phyloP scores from a whole-genome alignment of 2,888 invertebrate genomes.

The Drosophila planitibia region DNA sequence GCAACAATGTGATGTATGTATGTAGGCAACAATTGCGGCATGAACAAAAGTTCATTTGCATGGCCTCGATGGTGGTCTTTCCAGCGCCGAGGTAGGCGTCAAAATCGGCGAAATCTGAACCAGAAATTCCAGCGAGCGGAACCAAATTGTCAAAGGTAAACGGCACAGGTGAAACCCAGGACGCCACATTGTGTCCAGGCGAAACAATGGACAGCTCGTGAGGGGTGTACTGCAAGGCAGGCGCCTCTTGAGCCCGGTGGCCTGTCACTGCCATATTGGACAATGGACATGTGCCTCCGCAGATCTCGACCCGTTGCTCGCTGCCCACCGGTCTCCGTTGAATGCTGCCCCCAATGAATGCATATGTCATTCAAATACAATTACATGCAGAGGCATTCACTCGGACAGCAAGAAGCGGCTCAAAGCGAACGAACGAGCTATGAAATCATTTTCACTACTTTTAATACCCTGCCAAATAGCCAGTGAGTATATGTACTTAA shows the following conservation, averaged over 20 bases:
- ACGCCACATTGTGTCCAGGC: slow-evolving; percentile 61
- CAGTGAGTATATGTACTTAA: not conserved
- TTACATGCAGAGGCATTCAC: slow-evolving; percentile 67
- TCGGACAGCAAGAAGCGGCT: slow-evolving; percentile 20
- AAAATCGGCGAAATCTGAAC: slow-evolving; percentile 57
- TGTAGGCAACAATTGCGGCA: slow-evolving; percentile 31
- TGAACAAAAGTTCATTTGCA: slow-evolving; percentile 62
- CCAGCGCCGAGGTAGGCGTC: slow-evolving; percentile 59
- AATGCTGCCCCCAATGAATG: slow-evolving; percentile 23
- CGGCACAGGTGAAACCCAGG: slow-evolving; percentile 25
- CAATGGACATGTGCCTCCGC: slow-evolving; percentile 61
- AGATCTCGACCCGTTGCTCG: slow-evolving; percentile 1
- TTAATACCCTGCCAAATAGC: not conserved
- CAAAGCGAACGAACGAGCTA: slow-evolving; percentile 24
- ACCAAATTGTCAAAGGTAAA: slow-evolving; percentile 61
- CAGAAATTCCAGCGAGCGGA: slow-evolving; percentile 55
- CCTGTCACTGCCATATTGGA: slow-evolving; percentile 62
- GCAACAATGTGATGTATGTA: slow-evolving; percentile 48
- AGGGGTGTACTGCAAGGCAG: slow-evolving; percentile 9
- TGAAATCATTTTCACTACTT: slow-evolving; percentile 42
- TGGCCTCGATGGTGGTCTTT: slow-evolving; percentile 29
- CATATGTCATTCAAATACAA: slow-evolving; percentile 79
- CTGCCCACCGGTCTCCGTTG: not conserved
- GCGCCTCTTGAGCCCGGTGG: slow-evolving; percentile 50
- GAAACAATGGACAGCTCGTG: slow-evolving; percentile 63